phyloP scores from a whole-genome alignment of 2,888 invertebrate species.

The Pyrrhia umbra region DNA sequence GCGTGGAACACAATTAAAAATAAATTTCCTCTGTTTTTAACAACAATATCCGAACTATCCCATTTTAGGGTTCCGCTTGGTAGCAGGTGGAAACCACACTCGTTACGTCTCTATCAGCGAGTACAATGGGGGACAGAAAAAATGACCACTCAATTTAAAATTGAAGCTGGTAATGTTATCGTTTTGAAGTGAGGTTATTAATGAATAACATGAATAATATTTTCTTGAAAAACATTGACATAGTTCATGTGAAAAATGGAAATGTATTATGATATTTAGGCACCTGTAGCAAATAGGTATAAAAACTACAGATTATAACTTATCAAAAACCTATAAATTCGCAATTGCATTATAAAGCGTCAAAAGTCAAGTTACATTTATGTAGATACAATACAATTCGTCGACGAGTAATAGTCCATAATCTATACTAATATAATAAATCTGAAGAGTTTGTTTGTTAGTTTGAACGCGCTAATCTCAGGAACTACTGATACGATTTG shows the following conservation, averaged over 20 bases:
- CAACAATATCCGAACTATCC: slow-evolving; percentile 69
- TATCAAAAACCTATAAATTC: no score
- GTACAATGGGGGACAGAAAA: slow-evolving; percentile 26
- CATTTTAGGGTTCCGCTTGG: slow-evolving; percentile 66
- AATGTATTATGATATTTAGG: neutral
- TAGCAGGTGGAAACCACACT: slow-evolving; percentile 62
- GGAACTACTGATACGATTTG: no score
- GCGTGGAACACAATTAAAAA: slow-evolving; percentile 70
- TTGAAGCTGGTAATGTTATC: neutral
- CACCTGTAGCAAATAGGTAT: no score
- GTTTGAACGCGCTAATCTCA: no score
- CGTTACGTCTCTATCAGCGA: slow-evolving; percentile 54
- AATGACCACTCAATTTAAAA: neutral
- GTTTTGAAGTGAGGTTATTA: neutral
- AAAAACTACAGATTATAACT: no score
- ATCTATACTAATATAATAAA: no score
- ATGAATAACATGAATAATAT: neutral
- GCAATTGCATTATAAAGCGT: no score
- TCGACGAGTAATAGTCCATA: no score
- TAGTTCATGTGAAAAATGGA: neutral
- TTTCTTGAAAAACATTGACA: no score
- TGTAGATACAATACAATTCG: no score
- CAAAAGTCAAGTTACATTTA: no score
- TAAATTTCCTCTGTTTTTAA: slow-evolving; percentile 71
- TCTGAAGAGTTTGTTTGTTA: no score